These are phyloP conservation scores for Amphipyra berbera DNA, from an alignment of 2,888 invertebrate species.

Conservation along the genomic window DNA sequence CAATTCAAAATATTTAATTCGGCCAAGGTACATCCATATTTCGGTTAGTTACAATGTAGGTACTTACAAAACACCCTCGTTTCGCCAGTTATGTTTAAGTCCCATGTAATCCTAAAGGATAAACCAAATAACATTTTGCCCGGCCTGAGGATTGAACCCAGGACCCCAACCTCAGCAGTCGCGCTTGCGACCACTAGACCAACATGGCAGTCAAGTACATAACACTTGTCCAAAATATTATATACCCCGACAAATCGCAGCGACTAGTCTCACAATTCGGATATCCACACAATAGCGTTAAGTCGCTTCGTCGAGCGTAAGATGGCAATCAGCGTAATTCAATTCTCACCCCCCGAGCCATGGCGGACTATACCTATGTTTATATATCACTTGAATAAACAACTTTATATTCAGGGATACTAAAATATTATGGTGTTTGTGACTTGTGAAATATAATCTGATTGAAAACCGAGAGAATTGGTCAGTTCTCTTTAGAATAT, in stretches of 20 bases:
- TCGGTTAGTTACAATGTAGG: no score
- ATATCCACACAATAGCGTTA: slow-evolving; percentile 61
- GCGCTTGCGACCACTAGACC: no score
- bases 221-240: slow-evolving; percentile 2
- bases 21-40: no score
- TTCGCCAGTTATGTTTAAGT: no score
- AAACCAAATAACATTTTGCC: no score
- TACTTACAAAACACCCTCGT: no score
- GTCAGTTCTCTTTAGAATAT: neutral
- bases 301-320: slow-evolving; percentile 68
- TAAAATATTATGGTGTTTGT: slow-evolving; percentile 35
- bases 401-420: slow-evolving; percentile 29
- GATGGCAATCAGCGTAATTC: slow-evolving; percentile 63
- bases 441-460: neutral
- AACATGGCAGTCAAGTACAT: no score
- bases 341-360: slow-evolving; percentile 48
- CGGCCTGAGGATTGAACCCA: no score
- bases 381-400: slow-evolving; percentile 36
- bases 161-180: no score
- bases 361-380: slow-evolving; percentile 1
- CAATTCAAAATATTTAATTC: no score
- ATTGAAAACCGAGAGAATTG: neutral
- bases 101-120: no score
- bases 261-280: slow-evolving; percentile 31
- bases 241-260: slow-evolving; percentile 26